Evolutionary conservation across 2,797 vertebrate genomes (phyloP).

Genomic region (Pantherophis alleghaniensis): DNA sequence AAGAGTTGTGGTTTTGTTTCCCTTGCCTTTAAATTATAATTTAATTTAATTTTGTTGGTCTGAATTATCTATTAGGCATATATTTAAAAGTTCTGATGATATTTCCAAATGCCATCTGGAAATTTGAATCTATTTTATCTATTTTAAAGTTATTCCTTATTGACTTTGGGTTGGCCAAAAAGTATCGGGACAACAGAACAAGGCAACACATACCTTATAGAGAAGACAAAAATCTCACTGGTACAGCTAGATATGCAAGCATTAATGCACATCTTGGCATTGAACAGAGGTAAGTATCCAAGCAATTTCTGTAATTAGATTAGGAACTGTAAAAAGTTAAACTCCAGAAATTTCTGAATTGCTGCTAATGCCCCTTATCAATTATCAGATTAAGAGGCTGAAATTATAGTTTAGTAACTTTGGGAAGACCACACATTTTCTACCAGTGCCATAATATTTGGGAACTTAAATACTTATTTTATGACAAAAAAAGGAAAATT

Average conservation of each 20-base stretch:
- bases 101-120: neutral
- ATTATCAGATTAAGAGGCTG: neutral
- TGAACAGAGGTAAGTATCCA: conserved; percentile 88
- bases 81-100: conserved; percentile 10
- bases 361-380: neutral
- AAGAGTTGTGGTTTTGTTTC: neutral
- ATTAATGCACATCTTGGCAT: conserved; percentile 99
- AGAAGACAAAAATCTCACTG: conserved; percentile 99
- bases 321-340: conserved; percentile 5
- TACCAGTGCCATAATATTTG: neutral
- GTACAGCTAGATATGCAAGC: conserved; percentile 98
- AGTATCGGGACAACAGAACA: conserved; percentile 99
- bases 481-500: neutral
- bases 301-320: neutral
- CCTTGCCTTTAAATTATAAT: neutral
- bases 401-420: neutral
- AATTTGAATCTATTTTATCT: conserved; percentile 68
- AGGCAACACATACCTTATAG: conserved; percentile 99
- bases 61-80: conserved; percentile 23
- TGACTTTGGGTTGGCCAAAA: conserved; percentile 99
- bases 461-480: conserved; percentile 4
- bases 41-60: conserved; percentile 15
- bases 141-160: conserved; percentile 98
- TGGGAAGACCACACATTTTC: neutral
- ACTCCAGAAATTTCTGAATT: neutral